Conservation (phyloP, 2,888 invertebrate species). For the Orchestes rusci region DNA sequence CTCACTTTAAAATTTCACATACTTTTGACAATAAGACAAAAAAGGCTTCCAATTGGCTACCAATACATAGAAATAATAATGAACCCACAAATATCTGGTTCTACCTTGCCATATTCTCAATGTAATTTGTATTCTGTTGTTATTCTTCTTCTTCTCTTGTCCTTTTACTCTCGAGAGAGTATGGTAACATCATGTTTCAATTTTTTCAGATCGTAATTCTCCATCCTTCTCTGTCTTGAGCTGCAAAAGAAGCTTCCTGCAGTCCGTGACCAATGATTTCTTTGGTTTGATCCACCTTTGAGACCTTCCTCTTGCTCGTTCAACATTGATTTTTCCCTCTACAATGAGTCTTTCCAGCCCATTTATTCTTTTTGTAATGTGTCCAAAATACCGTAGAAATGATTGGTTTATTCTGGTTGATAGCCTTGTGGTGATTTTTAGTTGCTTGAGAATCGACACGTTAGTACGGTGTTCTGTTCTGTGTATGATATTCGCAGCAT, state of each 20-base stretch:
- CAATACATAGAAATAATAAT: no score
- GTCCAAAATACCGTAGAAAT: slow-evolving; percentile 8
- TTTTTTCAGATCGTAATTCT: slow-evolving; percentile 6
- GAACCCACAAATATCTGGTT: no score
- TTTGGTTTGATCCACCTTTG: slow-evolving; percentile 9
- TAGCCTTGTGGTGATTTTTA: slow-evolving; percentile 1
- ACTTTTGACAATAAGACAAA: no score
- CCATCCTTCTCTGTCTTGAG: slow-evolving; percentile 8
- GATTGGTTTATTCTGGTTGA: slow-evolving; percentile 8
- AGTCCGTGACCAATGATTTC: slow-evolving; percentile 5
- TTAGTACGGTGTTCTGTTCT: slow-evolving; percentile 1
- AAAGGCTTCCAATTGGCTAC: no score
- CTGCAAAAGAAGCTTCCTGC: slow-evolving; percentile 4
- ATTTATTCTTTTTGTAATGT: slow-evolving; percentile 8
- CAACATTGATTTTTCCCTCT: slow-evolving; percentile 6
- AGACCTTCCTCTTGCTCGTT: slow-evolving; percentile 9
- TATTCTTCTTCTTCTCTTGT: slow-evolving; percentile 1
- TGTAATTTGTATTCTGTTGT: no score
- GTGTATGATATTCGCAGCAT: neutral
- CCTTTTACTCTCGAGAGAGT: slow-evolving; percentile 1
- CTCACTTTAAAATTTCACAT: no score
- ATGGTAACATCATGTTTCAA: slow-evolving; percentile 3
- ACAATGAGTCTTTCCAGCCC: slow-evolving; percentile 1
- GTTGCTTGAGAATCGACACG: slow-evolving; percentile 5
- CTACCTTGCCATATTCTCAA: no score